A percentile compares a stretch with the other conserved stretches of the same genome.
These are phyloP conservation scores for Bovichtus diacanthus DNA, from an alignment of 2,797 vertebrate genomes.

Conservation along the genomic window DNA sequence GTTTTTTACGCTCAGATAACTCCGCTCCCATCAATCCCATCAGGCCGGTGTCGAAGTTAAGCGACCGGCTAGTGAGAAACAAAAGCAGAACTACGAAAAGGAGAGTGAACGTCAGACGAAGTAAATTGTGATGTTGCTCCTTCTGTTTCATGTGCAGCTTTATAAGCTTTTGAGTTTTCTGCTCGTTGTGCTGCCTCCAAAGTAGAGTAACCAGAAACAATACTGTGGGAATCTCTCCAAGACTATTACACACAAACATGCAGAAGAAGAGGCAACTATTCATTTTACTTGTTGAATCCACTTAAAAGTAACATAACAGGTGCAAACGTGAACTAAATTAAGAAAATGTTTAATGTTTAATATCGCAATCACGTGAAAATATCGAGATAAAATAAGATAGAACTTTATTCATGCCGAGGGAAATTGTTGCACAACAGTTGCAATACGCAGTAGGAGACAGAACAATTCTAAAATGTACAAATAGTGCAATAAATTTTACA, in stretches of 20 bases:
- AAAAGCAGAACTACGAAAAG: not conserved
- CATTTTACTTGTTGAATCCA: not conserved
- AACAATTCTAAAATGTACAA: too few species aligned
- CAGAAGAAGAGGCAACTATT: not conserved
- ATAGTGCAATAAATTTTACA: too few species aligned
- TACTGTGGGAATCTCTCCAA: not conserved
- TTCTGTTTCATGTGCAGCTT: not conserved
- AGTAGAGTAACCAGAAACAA: not conserved
- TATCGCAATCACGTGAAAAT: too few species aligned
- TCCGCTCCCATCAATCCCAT: not conserved
- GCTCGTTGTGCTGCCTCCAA: too few species aligned
- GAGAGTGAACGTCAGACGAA: not conserved
- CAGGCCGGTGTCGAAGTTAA: too few species aligned
- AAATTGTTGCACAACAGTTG: too few species aligned
- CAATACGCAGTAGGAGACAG: too few species aligned
- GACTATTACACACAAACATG: too few species aligned
- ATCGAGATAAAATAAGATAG: too few species aligned
- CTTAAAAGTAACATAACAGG: not conserved
- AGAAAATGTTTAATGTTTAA: too few species aligned
- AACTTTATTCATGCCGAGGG: too few species aligned
- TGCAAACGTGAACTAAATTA: not conserved
- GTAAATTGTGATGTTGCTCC: not conserved
- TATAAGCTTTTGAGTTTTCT: not conserved
- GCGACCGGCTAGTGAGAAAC: not conserved
- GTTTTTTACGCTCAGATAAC: not conserved